Percentiles rank a stretch among this genome's conserved stretches.
phyloP scores from a whole-genome alignment of 2,113 vertebrate genomes.

The Nyctereutes procyonoides region DNA sequence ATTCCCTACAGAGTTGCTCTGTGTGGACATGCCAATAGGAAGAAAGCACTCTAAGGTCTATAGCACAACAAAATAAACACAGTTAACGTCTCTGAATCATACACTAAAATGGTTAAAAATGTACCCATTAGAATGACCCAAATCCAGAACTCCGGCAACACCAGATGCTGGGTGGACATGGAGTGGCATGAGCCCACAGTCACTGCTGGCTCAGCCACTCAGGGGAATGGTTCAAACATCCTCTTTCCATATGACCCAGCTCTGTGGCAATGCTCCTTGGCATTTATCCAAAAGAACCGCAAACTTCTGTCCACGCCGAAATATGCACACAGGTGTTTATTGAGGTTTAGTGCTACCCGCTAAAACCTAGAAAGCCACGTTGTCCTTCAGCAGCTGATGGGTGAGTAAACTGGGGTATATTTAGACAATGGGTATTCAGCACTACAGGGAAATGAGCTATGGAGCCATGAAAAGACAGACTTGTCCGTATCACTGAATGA shows the following conservation, averaged over 20 bases:
- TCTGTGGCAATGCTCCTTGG: accelerated
- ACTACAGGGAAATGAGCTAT: background rate
- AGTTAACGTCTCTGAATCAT: background rate
- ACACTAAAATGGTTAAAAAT: accelerated
- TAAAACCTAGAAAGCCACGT: too few relatives aligned
- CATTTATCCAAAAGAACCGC: background rate
- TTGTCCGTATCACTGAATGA: background rate
- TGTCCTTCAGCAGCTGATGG: background rate
- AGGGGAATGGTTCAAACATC: background rate
- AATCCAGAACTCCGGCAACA: accelerated
- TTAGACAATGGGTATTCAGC: background rate
- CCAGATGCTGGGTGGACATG: background rate
- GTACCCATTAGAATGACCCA: accelerated
- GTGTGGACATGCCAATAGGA: background rate
- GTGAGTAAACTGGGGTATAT: too few relatives aligned
- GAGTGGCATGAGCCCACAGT: accelerated
- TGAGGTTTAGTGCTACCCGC: accelerated
- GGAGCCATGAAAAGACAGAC: background rate
- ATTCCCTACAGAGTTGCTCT: background rate
- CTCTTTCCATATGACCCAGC: background rate
- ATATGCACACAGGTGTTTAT: background rate
- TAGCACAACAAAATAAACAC: accelerated
- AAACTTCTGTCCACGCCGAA: accelerated
- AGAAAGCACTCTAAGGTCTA: background rate
- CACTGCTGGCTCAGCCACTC: background rate